Conservation (phyloP, 2,888 invertebrate genomes). For the Oegoconia quadripuncta region DNA sequence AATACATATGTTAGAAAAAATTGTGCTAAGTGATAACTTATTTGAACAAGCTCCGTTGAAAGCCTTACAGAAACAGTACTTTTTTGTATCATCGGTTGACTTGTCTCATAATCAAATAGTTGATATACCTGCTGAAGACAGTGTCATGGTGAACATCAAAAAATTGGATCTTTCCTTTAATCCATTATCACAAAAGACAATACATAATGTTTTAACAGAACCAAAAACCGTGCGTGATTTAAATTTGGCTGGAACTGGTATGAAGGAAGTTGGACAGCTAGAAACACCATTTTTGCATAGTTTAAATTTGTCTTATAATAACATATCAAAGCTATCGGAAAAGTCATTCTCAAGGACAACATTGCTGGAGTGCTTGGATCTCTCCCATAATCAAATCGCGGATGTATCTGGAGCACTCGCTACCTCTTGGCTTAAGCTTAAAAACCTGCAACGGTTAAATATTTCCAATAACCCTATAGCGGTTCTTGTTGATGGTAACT, state of each 20-base stretch:
- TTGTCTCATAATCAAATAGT: constrained; percentile 87
- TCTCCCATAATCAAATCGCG: constrained; percentile 84
- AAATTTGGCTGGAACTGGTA: constrained; percentile 89
- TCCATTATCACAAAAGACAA: constrained; percentile 86
- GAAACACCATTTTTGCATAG: constrained; percentile 91
- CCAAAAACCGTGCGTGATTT: constrained; percentile 92
- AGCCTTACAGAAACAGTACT: constrained; percentile 90
- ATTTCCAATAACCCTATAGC: constrained; percentile 91
- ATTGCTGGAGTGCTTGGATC: constrained; percentile 86
- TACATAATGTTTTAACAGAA: constrained; percentile 88
- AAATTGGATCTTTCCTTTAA: constrained; percentile 91
- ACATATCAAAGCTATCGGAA: constrained; percentile 82
- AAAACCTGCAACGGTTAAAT: constrained; percentile 85
- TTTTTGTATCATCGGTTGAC: constrained; percentile 88
- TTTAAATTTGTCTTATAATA: constrained; percentile 89
- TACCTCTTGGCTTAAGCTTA: constrained; percentile 84
- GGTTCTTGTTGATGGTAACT: constrained; percentile 86
- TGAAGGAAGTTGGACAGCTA: constrained; percentile 81
- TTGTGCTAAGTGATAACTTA: constrained; percentile 86
- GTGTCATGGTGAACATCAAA: constrained; percentile 92
- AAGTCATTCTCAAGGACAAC: constrained; percentile 88
- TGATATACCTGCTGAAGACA: constrained; percentile 90
- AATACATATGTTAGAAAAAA: constrained; percentile 88
- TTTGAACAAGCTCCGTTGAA: constrained; percentile 89
- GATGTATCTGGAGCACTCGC: constrained; percentile 81